These are phyloP conservation scores for Cryptocephalus primarius DNA, from an alignment of 2,888 invertebrate genomes.

Conservation along the genomic window DNA sequence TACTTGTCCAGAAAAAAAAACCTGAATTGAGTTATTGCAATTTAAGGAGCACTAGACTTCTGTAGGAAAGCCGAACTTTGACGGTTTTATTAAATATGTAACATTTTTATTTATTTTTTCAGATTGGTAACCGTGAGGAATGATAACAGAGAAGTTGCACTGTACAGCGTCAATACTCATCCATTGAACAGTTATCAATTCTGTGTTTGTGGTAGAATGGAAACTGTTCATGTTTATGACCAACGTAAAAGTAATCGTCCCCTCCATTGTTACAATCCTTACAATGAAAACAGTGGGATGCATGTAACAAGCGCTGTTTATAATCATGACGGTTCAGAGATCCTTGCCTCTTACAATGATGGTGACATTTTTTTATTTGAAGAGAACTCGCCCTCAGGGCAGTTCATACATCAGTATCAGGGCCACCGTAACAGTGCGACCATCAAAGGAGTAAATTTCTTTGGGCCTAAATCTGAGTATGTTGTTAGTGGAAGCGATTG, in stretches of 20 bases:
- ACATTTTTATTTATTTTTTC: constrained; percentile 6
- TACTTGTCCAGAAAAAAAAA: too few relatives aligned
- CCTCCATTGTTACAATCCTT: constrained; percentile 25
- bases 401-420: constrained; percentile 43
- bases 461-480: constrained; percentile 83
- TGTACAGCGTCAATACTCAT: constrained; percentile 82
- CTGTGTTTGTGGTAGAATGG: constrained; percentile 74
- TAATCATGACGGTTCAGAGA: constrained; percentile 82
- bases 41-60: too few relatives aligned
- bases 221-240: constrained; percentile 67
- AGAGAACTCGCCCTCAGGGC: constrained; percentile 42
- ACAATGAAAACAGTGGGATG: too few relatives aligned
- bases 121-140: constrained; percentile 49
- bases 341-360: constrained; percentile 89
- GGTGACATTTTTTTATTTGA: constrained; percentile 87
- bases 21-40: too few relatives aligned
- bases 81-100: too few relatives aligned
- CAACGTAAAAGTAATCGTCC: constrained; percentile 31
- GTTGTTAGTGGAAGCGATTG: constrained; percentile 92
- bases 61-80: too few relatives aligned
- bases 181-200: constrained; percentile 68
- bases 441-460: constrained; percentile 82
- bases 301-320: constrained; percentile 86
- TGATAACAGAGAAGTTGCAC: constrained; percentile 52
- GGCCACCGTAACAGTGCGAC: constrained; percentile 40